Base-by-base conservation (phyloP, 2,888 invertebrate genomes). In the Tenthredo notha region DNA sequence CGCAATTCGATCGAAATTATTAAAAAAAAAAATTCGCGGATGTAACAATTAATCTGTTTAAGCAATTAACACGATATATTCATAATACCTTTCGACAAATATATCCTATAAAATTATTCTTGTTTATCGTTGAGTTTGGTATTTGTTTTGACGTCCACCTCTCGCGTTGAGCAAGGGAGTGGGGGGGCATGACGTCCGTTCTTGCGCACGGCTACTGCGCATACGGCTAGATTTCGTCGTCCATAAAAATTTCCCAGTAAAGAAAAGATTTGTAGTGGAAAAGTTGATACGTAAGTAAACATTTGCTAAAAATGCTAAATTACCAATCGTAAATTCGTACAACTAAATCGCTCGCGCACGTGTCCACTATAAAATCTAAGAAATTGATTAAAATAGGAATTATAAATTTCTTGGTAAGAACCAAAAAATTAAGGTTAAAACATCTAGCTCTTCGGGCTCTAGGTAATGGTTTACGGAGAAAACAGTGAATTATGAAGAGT, bases 251-350 rank as follows among this genome's bases (percentile, higher is more conserved):
- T 92, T 90, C 90, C 91, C 92, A 91, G 91, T 92, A 90, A 87
- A 90, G 90, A 90, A 91, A 91, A 91, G 90, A 90, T 87, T 88
- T 88, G 88, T 92, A 90, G 92, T 91, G 91, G 89, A 91, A 90
- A 90, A 91, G 90, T 92, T 88, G 88, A 90, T 88, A 90, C 90
- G 92, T 92, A 91, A 91, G 91, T 91, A 92, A 91, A 92, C 90
- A 91, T 83, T 83, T 70, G 83, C 12, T 83, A 54, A 47, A 83
- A 67, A 18, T 15, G 15, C 21, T 47, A 67, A 70, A 37, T 21
- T 33, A n/a, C 33, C 37, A 47, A 65, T 12, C 15, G 33, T 67
- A 50, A 54, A 80, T 80, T 67, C 29, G 18, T n/a, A 67, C 15
- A 9, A 67, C 9, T 25, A 9, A 47, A 83, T 33, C 83, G 3